These are phyloP conservation scores for Heliangelus exortis DNA, from an alignment of 2,797 vertebrate species.

Conservation along the genomic window DNA sequence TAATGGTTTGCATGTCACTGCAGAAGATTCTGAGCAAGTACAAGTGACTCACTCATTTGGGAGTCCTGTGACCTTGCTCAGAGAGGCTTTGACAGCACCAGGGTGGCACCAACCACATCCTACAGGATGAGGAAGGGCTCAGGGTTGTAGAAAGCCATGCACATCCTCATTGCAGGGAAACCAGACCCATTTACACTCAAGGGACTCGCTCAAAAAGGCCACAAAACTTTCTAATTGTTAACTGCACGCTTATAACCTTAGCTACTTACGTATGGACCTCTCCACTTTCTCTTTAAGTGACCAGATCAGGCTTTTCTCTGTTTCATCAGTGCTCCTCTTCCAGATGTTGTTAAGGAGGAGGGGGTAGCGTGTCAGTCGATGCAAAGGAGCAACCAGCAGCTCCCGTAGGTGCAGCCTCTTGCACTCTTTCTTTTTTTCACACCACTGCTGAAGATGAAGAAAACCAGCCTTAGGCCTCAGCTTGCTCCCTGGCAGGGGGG, in stretches of 20 bases:
- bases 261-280: constrained; percentile 87
- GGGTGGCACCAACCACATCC: not conserved
- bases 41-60: not conserved
- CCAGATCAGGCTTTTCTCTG: constrained; percentile 79
- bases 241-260: not conserved
- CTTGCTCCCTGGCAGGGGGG: not conserved
- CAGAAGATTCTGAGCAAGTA: constrained; percentile 5
- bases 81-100: not conserved
- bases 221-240: not conserved
- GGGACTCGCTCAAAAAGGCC: not conserved
- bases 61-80: constrained; percentile 17
- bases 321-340: constrained; percentile 78
- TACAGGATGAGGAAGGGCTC: not conserved
- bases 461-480: not conserved
- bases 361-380: constrained; percentile 88
- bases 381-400: constrained; percentile 88
- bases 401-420: constrained; percentile 85
- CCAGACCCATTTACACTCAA: not conserved
- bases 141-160: not conserved
- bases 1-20: not conserved
- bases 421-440: constrained; percentile 88
- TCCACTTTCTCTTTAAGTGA: constrained; percentile 88
- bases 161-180: not conserved
- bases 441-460: constrained; percentile 82
- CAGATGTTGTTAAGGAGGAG: constrained; percentile 89